Conservation (phyloP, 2,113 vertebrate genomes). For the Vicugna pacos region DNA sequence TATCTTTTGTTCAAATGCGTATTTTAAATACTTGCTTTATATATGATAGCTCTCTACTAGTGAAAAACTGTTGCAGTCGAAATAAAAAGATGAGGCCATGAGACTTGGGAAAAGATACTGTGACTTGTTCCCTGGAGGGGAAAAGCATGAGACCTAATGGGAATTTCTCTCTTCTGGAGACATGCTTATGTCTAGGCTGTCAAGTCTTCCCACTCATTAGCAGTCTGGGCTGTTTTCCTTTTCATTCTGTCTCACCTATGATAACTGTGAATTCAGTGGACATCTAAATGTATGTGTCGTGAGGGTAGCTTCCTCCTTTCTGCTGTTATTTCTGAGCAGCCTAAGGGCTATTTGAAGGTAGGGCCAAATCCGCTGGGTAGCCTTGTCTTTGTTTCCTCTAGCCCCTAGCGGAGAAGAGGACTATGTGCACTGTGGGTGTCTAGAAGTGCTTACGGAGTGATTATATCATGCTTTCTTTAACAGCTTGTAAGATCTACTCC, state of each 20-base stretch:
- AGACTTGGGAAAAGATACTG: background rate
- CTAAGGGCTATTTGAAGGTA: background rate
- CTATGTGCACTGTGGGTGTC: background rate
- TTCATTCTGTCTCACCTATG: background rate
- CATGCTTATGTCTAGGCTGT: background rate
- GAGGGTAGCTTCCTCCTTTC: background rate
- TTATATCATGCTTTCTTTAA: background rate
- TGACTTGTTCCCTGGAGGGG: background rate
- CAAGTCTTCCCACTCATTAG: background rate
- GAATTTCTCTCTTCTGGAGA: constrained; percentile 46
- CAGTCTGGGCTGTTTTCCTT: background rate
- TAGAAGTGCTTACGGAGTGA: background rate
- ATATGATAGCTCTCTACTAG: background rate
- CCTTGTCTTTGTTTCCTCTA: background rate
- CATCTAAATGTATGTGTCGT: background rate
- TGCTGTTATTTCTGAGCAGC: background rate
- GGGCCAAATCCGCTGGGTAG: background rate
- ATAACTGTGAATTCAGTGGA: background rate
- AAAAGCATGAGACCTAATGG: background rate
- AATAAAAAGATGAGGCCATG: background rate
- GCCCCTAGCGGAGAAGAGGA: background rate
- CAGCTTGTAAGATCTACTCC: background rate
- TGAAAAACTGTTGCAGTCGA: background rate
- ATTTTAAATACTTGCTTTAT: constrained; percentile 51
- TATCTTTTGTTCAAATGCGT: constrained; percentile 34